phyloP scores from a whole-genome alignment of 1,140 invertebrate species.

The Saccostrea echinata region DNA sequence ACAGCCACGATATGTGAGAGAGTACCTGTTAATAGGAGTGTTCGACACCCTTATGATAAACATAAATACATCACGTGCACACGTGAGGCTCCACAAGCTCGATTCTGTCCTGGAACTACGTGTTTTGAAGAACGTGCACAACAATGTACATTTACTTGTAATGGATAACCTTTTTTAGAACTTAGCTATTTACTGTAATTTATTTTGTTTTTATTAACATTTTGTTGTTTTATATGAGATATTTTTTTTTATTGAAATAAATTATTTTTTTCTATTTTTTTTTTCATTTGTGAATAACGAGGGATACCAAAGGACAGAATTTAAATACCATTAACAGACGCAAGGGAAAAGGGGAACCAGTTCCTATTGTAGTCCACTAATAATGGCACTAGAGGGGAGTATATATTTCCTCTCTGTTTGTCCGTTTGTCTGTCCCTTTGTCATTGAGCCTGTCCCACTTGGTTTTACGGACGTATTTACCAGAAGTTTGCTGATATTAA shows the following conservation, averaged over 20 bases:
- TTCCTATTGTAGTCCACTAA: too few species aligned
- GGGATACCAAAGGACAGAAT: too few species aligned
- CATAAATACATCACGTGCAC: slow-evolving; percentile 44
- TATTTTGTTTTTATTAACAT: slow-evolving; percentile 7
- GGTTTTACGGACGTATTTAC: too few species aligned
- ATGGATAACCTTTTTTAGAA: neutral
- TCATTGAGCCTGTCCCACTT: too few species aligned
- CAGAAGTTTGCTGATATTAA: too few species aligned
- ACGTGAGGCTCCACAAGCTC: slow-evolving; percentile 23
- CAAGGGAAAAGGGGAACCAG: too few species aligned
- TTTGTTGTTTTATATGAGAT: slow-evolving; percentile 4
- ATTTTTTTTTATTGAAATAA: slow-evolving; percentile 11
- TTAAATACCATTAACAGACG: too few species aligned
- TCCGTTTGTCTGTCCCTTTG: too few species aligned
- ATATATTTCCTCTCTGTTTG: too few species aligned
- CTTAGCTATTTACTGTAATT: neutral
- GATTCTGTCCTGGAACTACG: neutral
- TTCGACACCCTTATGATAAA: slow-evolving; percentile 25
- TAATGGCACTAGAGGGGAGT: too few species aligned
- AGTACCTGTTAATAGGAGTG: neutral
- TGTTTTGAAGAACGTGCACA: neutral
- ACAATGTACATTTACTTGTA: slow-evolving; percentile 29
- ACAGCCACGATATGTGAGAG: slow-evolving; percentile 22
- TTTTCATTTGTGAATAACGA: neutral
- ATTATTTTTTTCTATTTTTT: neutral